Evolutionary conservation across 1,140 invertebrate genomes (phyloP), one percentile per base, ranked within the genome.

Genomic region (Lethocerus indicus): DNA sequence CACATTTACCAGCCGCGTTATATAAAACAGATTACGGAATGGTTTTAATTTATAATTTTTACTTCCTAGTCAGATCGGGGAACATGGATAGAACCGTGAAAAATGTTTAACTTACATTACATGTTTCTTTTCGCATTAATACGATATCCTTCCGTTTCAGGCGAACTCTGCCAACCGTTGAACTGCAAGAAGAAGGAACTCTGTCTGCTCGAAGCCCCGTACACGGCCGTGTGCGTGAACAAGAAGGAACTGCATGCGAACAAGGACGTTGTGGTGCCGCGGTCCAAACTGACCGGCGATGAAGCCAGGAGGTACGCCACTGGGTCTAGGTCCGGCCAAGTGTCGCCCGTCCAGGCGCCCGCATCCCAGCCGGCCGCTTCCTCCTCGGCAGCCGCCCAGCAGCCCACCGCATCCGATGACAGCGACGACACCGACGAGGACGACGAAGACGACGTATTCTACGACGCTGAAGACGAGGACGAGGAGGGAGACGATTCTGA

Each of bases 111-210:
- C n/a, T n/a, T n/a, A n/a, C n/a, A n/a, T n/a, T n/a, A n/a, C n/a
- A n/a, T n/a, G n/a, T n/a, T n/a, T n/a, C n/a, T n/a, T n/a, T n/a
- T n/a, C n/a, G n/a, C n/a, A n/a, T n/a, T n/a, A n/a, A n/a, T n/a
- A n/a, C n/a, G n/a, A n/a, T n/a, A n/a, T 54, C 54, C 59, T 57
- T 54, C 57, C 56, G 51, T 63, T 70, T 64, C 71, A 90, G 86
- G 80, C 71, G 81, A 87, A 61, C 72, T 90, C 49, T 91, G 87
- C 65, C 76, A 78, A 55, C 81, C 85, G 29, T 67, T 91, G 53
- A 82, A 84, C 56, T 91, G 87, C 66, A 85, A 85, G 63, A 84
- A 86, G 66, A 83, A 86, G 64, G 85, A 90, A 65, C 70, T 87
- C 39, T 91, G 87, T 64, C 64, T 90, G 23, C 66, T 91, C 36